phyloP scores from a whole-genome alignment of 2,113 vertebrate genomes.

The Astur gentilis region DNA sequence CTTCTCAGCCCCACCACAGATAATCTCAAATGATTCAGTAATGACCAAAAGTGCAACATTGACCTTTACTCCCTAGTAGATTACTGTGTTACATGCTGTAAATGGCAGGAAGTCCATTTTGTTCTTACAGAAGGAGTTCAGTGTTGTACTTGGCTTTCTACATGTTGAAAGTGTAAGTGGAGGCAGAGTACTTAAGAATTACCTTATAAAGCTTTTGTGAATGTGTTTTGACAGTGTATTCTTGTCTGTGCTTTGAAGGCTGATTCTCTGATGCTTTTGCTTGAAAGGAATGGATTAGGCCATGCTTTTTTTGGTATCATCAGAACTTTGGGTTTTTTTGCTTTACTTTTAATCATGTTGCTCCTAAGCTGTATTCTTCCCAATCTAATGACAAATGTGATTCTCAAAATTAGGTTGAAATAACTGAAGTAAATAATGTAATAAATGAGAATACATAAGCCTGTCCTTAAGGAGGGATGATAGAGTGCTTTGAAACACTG shows the following conservation, averaged over 20 bases:
- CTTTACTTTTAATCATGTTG: neutral
- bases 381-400: neutral
- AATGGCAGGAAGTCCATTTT: conserved; percentile 75
- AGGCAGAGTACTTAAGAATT: conserved; percentile 44
- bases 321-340: neutral
- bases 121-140: conserved; percentile 55
- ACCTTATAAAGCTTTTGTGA: conserved; percentile 50
- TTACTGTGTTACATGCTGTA: conserved; percentile 75
- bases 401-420: neutral
- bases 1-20: conserved; percentile 66
- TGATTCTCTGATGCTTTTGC: neutral
- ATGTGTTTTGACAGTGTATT: conserved; percentile 19
- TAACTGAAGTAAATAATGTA: neutral
- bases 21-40: conserved; percentile 79
- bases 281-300: neutral
- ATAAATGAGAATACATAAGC: neutral
- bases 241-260: neutral
- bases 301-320: neutral
- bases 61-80: conserved; percentile 74
- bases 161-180: conserved; percentile 21
- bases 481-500: neutral
- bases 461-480: neutral
- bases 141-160: conserved; percentile 49
- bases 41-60: conserved; percentile 78
- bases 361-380: neutral